These are phyloP conservation scores for Drosophila setifemur DNA, from an alignment of 1,140 invertebrate species.

Conservation along the genomic window DNA sequence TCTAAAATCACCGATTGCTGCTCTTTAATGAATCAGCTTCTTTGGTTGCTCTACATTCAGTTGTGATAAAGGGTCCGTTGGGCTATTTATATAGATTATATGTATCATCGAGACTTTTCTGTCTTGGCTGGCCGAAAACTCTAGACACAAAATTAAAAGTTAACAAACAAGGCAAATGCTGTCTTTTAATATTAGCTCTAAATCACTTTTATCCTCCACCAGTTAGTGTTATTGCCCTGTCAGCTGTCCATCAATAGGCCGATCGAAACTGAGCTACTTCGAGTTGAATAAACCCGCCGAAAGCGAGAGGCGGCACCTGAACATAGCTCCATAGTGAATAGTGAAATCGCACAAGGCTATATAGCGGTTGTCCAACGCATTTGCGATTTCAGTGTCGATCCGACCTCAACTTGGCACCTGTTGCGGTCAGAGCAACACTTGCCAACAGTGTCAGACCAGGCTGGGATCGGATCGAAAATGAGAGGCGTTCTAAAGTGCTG, in stretches of 20 bases:
- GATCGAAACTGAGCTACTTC: slow-evolving; percentile 14
- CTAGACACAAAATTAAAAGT: too few species aligned
- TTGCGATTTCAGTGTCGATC: slow-evolving; percentile 44
- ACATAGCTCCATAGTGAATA: slow-evolving; percentile 45
- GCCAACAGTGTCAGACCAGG: slow-evolving; percentile 38
- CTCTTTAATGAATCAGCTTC: slow-evolving; percentile 13
- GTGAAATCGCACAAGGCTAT: slow-evolving; percentile 65
- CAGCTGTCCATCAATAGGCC: slow-evolving; percentile 19
- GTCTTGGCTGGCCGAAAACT: too few species aligned
- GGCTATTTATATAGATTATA: too few species aligned
- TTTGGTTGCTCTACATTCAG: neutral
- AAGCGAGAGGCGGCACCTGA: slow-evolving; percentile 54
- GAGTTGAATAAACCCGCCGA: slow-evolving; percentile 67
- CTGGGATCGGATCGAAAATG: slow-evolving; percentile 15
- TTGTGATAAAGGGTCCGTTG: too few species aligned
- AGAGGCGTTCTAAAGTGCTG: slow-evolving; percentile 37
- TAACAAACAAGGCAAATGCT: too few species aligned
- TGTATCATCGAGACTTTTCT: too few species aligned
- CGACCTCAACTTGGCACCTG: slow-evolving; percentile 49
- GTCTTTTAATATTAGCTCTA: too few species aligned
- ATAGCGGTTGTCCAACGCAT: slow-evolving; percentile 17
- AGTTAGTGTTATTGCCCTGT: neutral
- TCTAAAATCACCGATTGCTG: neutral
- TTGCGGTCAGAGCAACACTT: slow-evolving; percentile 28
- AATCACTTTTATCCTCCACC: too few species aligned